These are phyloP conservation scores for Melanotaenia pygmaea DNA, from an alignment of 2,797 vertebrate genomes.

Conservation along the genomic window DNA sequence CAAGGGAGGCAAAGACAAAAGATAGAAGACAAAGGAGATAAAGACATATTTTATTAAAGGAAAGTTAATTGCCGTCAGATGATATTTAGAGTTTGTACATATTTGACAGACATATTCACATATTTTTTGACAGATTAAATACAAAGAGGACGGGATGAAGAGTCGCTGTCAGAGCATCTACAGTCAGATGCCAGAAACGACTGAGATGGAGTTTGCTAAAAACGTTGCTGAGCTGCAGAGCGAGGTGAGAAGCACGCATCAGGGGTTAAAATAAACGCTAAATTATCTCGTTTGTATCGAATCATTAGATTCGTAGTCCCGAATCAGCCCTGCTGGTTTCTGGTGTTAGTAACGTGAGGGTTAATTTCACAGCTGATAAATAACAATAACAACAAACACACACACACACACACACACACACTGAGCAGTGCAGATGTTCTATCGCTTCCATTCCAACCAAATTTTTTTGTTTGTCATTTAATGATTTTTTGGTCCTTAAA, in stretches of 20 bases:
- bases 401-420: too few relatives aligned
- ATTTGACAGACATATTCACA: constrained; percentile 24
- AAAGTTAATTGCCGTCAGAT: neutral
- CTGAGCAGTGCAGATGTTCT: too few relatives aligned
- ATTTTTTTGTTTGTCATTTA: neutral
- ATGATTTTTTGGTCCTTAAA: neutral
- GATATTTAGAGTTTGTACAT: neutral
- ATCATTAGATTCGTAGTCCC: neutral
- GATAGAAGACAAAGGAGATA: neutral
- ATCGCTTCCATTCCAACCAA: neutral
- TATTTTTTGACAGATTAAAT: constrained; percentile 72
- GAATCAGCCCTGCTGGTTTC: neutral
- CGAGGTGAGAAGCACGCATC: constrained; percentile 79
- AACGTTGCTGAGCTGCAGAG: constrained; percentile 78
- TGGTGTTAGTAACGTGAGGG: neutral
- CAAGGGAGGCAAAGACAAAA: neutral
- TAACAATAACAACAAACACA: neutral
- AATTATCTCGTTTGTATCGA: too few relatives aligned
- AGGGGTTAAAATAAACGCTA: neutral
- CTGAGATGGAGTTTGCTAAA: constrained; percentile 66
- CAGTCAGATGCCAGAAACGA: constrained; percentile 68
- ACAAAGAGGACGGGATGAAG: constrained; percentile 77
- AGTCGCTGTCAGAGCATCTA: constrained; percentile 80
- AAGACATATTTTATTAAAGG: neutral
- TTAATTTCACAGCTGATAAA: neutral